Conservation (phyloP, 1,140 invertebrate genomes). For the Papilio dardanus region DNA sequence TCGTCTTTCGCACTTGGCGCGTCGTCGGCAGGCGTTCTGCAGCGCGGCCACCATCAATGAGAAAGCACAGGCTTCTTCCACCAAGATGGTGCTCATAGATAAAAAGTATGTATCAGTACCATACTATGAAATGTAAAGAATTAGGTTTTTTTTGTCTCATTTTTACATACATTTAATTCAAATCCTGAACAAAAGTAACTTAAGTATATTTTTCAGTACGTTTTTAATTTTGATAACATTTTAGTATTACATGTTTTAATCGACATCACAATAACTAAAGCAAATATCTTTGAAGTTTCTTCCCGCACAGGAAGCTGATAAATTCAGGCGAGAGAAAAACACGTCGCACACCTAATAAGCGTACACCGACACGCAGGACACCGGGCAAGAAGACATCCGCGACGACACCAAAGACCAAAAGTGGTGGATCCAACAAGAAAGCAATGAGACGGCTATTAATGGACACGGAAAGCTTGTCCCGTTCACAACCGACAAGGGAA, state of each 20-base stretch:
- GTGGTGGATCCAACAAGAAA: constrained; percentile 80
- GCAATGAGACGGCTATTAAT: constrained; percentile 69
- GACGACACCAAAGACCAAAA: constrained; percentile 76
- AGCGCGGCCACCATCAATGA: constrained; percentile 79
- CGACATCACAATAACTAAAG: constrained; percentile 24
- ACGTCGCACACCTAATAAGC: constrained; percentile 72
- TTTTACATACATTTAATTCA: background rate
- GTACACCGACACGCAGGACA: constrained; percentile 68
- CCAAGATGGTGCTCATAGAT: constrained; percentile 80
- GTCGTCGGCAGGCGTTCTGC: constrained; percentile 85
- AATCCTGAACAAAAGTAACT: too few species aligned
- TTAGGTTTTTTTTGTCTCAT: background rate
- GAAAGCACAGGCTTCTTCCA: constrained; percentile 56
- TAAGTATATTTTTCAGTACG: too few species aligned
- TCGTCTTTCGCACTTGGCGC: constrained; percentile 86
- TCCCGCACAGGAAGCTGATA: constrained; percentile 77
- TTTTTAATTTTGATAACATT: background rate
- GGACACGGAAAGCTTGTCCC: constrained; percentile 59
- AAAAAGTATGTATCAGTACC: constrained; percentile 80
- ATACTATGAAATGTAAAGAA: too few species aligned
- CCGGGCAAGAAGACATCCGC: constrained; percentile 76
- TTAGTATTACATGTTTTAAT: constrained; percentile 1
- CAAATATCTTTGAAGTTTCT: constrained; percentile 67
- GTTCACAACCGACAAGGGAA: constrained; percentile 74
- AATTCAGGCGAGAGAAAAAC: constrained; percentile 71